Conservation (phyloP, 2,113 vertebrate genomes). For the Ailurus styani region DNA sequence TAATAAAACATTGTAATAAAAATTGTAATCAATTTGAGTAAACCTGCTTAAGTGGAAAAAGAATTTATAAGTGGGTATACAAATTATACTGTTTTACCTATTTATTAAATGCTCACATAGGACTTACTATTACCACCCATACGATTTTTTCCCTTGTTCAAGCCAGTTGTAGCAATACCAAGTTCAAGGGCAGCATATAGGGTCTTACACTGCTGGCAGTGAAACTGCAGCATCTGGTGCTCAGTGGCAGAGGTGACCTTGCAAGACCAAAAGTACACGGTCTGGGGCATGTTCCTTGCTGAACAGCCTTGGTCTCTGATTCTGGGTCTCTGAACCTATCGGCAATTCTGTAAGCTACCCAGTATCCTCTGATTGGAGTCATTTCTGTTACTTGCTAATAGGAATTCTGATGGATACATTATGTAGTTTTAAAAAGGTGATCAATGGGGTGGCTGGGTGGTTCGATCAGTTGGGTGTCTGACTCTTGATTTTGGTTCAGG, state of each 20-base stretch:
- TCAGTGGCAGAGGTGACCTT: not conserved
- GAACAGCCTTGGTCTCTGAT: not conserved
- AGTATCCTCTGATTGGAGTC: not conserved
- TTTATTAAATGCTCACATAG: not conserved
- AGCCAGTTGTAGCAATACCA: not conserved
- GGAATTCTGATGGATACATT: not conserved
- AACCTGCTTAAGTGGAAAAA: not conserved
- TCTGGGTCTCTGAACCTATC: not conserved
- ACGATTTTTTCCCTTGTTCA: not conserved
- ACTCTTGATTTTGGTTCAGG: not conserved
- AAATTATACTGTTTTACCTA: not conserved
- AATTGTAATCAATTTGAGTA: not conserved
- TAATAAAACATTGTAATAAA: not conserved
- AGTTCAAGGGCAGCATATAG: not conserved
- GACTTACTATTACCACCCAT: not conserved
- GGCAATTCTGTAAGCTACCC: not conserved
- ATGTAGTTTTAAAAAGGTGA: not conserved
- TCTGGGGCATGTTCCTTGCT: not conserved
- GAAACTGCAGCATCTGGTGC: not conserved
- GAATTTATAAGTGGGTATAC: not conserved
- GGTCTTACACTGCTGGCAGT: not conserved
- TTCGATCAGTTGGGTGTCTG: not conserved
- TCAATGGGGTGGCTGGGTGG: not conserved
- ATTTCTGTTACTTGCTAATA: not conserved
- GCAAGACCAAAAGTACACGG: not conserved